Percentiles rank a stretch among this genome's conserved stretches.
Evolutionary conservation across 2,888 invertebrate species (phyloP).

Genomic region (Nymphalis polychloros): DNA sequence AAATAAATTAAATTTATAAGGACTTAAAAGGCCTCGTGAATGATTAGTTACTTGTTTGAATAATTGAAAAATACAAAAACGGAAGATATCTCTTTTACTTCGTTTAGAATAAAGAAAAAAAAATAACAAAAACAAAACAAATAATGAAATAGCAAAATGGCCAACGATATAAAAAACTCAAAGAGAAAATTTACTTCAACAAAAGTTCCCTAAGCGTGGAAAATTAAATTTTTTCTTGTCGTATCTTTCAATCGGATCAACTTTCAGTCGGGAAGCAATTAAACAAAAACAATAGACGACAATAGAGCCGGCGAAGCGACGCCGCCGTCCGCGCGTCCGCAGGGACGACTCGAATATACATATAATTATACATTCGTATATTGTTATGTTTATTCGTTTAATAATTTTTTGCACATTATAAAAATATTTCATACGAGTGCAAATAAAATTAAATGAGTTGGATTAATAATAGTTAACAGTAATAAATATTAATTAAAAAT

Average conservation of each 20-base stretch:
- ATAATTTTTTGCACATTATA: no score
- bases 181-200: constrained; percentile 11
- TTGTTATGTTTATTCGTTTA: no score
- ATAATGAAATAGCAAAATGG: background rate
- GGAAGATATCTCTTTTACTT: no score
- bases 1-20: no score
- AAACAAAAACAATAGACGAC: constrained; percentile 27
- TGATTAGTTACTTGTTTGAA: no score
- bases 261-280: constrained; percentile 17
- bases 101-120: background rate
- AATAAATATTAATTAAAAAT: no score
- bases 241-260: constrained; percentile 12
- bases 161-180: background rate
- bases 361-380: no score
- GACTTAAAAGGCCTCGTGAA: no score
- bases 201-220: constrained; percentile 11
- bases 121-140: background rate
- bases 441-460: no score
- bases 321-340: background rate
- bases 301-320: constrained; percentile 10
- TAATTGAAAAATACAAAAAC: no score
- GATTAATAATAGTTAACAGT: no score
- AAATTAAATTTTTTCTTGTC: constrained; percentile 11
- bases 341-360: background rate
- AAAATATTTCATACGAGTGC: no score